Evolutionary conservation across 2,888 invertebrate genomes (phyloP).

Genomic region (Chouioia cunea): DNA sequence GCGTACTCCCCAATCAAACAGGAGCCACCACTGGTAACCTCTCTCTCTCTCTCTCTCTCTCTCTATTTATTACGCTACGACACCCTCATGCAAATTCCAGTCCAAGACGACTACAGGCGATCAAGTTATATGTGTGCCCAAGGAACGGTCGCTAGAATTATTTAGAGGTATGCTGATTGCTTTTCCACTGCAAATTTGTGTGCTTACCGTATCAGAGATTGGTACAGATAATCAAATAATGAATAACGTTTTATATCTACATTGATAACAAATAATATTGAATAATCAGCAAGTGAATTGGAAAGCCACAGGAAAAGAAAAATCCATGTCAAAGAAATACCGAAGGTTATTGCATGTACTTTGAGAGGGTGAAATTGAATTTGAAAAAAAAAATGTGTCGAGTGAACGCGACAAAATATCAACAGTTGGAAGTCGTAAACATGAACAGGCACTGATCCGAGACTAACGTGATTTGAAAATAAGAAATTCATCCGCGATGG

Average conservation of each 20-base stretch:
- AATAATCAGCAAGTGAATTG: too few species aligned
- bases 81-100: slow-evolving; percentile 26
- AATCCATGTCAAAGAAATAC: too few species aligned
- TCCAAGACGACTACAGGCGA: slow-evolving; percentile 19
- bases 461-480: slow-evolving; percentile 43
- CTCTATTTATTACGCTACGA: slow-evolving; percentile 37
- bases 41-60: neutral
- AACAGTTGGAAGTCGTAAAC: slow-evolving; percentile 25
- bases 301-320: too few species aligned
- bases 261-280: too few species aligned
- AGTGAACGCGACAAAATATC: slow-evolving; percentile 8
- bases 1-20: slow-evolving; percentile 64
- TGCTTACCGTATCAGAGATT: too few species aligned
- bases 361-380: neutral
- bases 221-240: too few species aligned
- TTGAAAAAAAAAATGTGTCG: slow-evolving; percentile 5
- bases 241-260: too few species aligned
- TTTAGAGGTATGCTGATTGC: too few species aligned
- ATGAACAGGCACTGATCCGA: slow-evolving; percentile 37
- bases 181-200: too few species aligned
- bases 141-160: neutral
- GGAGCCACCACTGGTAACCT: slow-evolving; percentile 24
- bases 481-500: slow-evolving; percentile 35
- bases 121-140: slow-evolving; percentile 9
- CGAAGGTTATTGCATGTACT: too few species aligned